Conservation (phyloP, 2,888 invertebrate species). For the Trichopoda pennipes region DNA sequence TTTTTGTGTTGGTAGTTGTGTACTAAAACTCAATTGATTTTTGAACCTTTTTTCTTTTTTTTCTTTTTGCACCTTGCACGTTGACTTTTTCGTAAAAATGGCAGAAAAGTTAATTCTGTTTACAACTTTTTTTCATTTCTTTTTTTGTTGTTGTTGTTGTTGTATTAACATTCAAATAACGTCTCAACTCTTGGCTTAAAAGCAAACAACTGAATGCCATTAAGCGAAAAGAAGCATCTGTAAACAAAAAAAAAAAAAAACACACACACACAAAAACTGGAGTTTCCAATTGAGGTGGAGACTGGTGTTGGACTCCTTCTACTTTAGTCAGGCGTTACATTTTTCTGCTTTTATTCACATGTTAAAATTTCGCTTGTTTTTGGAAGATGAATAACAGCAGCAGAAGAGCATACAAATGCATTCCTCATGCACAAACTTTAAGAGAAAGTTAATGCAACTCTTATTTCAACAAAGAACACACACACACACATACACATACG, state of each 20-base stretch:
- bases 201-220: slow-evolving; percentile 60
- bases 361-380: slow-evolving; percentile 31
- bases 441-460: slow-evolving; percentile 46
- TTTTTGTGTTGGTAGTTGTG: slow-evolving; percentile 3
- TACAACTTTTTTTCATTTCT: neutral
- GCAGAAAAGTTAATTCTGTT: neutral
- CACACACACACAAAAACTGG: no score
- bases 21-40: slow-evolving; percentile 60
- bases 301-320: neutral
- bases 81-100: slow-evolving; percentile 34
- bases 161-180: slow-evolving; percentile 43
- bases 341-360: slow-evolving; percentile 6
- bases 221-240: slow-evolving; percentile 53
- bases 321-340: neutral
- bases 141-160: no score
- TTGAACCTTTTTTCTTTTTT: slow-evolving; percentile 39
- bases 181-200: slow-evolving; percentile 62
- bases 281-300: slow-evolving; percentile 9
- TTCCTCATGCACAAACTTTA: slow-evolving; percentile 16
- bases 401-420: slow-evolving; percentile 46
- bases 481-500: neutral
- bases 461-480: neutral
- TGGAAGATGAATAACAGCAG: slow-evolving; percentile 41
- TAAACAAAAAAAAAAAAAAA: slow-evolving; percentile 15
- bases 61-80: neutral